Evolutionary conservation across 2,113 vertebrate species (phyloP).

Genomic region (Eptesicus fuscus): DNA sequence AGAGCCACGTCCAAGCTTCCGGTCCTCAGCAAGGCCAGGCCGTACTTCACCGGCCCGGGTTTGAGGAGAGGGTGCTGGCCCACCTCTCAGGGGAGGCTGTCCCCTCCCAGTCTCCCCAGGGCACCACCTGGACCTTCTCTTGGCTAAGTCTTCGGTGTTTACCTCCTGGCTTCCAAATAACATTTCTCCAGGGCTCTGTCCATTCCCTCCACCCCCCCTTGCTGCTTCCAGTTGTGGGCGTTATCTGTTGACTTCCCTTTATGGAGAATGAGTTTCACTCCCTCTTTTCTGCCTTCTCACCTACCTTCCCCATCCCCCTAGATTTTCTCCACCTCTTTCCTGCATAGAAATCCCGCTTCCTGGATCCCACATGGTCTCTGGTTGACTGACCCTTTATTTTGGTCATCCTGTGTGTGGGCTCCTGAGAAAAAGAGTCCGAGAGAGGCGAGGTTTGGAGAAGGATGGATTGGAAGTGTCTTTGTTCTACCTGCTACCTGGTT

Average conservation of each 20-base stretch:
- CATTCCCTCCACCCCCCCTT: background rate
- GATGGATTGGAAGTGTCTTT: background rate
- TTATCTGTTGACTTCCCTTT: background rate
- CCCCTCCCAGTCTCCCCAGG: background rate
- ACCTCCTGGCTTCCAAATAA: background rate
- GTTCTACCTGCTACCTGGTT: background rate
- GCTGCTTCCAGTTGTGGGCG: background rate
- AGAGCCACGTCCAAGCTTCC: background rate
- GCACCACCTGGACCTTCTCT: background rate
- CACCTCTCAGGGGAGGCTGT: background rate
- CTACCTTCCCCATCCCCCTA: background rate
- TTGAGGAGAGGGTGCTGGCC: background rate
- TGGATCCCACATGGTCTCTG: accelerated
- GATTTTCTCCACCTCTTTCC: background rate
- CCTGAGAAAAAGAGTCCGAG: background rate
- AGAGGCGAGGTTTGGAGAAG: background rate
- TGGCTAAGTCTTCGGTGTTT: background rate
- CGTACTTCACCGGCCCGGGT: background rate
- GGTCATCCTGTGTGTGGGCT: background rate
- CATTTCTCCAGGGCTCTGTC: background rate
- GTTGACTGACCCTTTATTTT: background rate
- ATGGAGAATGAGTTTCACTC: background rate
- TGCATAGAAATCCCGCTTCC: background rate
- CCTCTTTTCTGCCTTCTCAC: too few species aligned
- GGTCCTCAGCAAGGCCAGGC: background rate